Evolutionary conservation across 2,113 vertebrate genomes (phyloP), one percentile per base, ranked within the genome.

Genomic region (Lasiurus cinereus): DNA sequence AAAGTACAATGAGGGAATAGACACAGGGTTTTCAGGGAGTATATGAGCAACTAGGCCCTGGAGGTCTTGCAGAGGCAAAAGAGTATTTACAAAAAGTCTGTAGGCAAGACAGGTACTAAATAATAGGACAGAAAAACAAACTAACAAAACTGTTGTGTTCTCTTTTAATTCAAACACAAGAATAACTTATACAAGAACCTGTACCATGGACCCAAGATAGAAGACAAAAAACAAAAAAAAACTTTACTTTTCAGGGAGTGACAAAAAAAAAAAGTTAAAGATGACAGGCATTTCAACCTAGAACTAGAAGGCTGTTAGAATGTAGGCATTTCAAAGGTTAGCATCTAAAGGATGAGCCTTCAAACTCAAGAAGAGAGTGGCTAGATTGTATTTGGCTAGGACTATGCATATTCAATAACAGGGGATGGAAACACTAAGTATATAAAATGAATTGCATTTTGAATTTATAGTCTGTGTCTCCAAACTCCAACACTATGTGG

Each of bases 221-320:
- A 83, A 94, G 36, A 92, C 43, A 92, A 88, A 94, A 90, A 29
- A 88, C 1, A 82, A 70, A 50, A 54, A 91, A 72, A 31, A 91
- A 73, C 22, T 70, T 89, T 74, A 78, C 6, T 78, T 74, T 78
- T 27, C 50, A 94, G 18, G 59, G 56, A 88, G 18, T 74, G 24
- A 88, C 31, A 29, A 64, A 59, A 33, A 52, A 64, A 59, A 73
- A 7, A 11, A 8, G 24, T 79, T 88, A 83, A 94, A 62, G 29
- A 56, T 11, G 9, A 83, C 29, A 88, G 31, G 67, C 39, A 91
- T 15, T 69, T 80, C 33, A 91, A 54, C 13, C 29, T 84, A 88
- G 50, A 39, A 88, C 64, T 56, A 80, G 33, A 6, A 43, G 56
- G 73, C 29, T 69, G n/a, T 69, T 1, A 12, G 27, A 79, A 84